phyloP scores from a whole-genome alignment of 2,113 vertebrate species.

The Antennarius striatus region DNA sequence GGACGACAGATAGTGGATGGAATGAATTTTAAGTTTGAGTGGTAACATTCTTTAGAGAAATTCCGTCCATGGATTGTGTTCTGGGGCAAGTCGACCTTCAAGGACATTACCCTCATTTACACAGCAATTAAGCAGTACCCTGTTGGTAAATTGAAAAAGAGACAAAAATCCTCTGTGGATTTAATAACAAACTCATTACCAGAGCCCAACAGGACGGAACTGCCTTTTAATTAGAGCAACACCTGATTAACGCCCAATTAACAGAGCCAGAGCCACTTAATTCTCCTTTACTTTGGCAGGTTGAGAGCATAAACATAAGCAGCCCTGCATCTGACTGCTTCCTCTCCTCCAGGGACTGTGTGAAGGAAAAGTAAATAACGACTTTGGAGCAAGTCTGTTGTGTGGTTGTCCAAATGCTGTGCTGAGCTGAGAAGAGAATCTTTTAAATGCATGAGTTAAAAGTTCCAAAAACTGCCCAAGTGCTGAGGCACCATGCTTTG shows the following conservation, averaged over 20 bases:
- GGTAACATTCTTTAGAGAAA: conserved; percentile 28
- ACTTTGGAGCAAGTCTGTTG: conserved; percentile 50
- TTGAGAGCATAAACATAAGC: conserved; percentile 70
- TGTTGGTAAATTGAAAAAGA: conserved; percentile 80
- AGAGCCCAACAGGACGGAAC: conserved; percentile 78
- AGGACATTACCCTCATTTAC: conserved; percentile 75
- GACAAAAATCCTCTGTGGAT: conserved; percentile 78
- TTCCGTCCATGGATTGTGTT: conserved; percentile 42
- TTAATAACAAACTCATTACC: conserved; percentile 84
- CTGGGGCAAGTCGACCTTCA: conserved; percentile 73
- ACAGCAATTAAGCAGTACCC: conserved; percentile 76
- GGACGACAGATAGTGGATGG: neutral
- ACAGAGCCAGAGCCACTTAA: conserved; percentile 74
- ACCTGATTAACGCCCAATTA: conserved; percentile 84
- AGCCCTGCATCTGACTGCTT: conserved; percentile 49
- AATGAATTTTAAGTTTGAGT: conserved; percentile 29
- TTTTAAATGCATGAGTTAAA: conserved; percentile 12
- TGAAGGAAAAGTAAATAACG: conserved; percentile 60
- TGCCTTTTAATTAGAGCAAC: conserved; percentile 83
- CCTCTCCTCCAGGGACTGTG: conserved; percentile 54
- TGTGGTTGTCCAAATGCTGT: conserved; percentile 51
- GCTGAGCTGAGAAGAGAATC: conserved; percentile 17
- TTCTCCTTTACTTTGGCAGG: conserved; percentile 72
- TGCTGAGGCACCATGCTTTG: neutral
- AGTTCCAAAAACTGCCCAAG: conserved; percentile 22